These are phyloP conservation scores for Meloidogyne floridensis DNA, from an alignment of 1,140 invertebrate genomes.

Conservation along the genomic window DNA sequence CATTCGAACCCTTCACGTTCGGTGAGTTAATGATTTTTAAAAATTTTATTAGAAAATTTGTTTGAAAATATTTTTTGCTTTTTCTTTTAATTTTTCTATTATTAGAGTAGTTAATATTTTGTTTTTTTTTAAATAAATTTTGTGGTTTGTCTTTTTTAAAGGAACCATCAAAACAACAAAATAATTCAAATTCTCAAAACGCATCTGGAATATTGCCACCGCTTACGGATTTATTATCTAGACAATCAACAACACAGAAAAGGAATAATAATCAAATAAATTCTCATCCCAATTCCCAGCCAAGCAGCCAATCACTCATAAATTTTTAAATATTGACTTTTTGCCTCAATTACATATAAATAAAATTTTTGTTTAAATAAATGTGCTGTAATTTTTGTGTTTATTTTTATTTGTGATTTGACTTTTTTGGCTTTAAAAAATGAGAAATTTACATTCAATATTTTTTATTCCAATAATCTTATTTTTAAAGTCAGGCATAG, in stretches of 20 bases:
- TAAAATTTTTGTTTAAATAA: neutral
- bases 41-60: neutral
- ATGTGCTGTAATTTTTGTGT: slow-evolving; percentile 3
- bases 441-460: neutral
- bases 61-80: neutral
- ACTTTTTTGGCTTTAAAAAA: neutral
- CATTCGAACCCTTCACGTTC: slow-evolving; percentile 55
- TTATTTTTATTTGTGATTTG: neutral
- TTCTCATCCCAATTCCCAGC: neutral
- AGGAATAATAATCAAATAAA: neutral
- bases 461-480: neutral
- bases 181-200: neutral
- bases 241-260: neutral
- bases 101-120: neutral
- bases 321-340: slow-evolving; percentile 12
- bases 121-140: neutral
- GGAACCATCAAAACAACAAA: slow-evolving; percentile 15
- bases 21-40: slow-evolving; percentile 41
- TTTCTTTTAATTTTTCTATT: neutral
- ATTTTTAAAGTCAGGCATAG: slow-evolving; percentile 6
- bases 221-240: neutral
- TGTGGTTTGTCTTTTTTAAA: slow-evolving; percentile 24
- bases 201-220: neutral
- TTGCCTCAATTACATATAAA: neutral
- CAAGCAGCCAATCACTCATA: slow-evolving; percentile 21